Evolutionary conservation across 2,888 invertebrate genomes (phyloP).

Genomic region (Xanthorhoe spadicearia): DNA sequence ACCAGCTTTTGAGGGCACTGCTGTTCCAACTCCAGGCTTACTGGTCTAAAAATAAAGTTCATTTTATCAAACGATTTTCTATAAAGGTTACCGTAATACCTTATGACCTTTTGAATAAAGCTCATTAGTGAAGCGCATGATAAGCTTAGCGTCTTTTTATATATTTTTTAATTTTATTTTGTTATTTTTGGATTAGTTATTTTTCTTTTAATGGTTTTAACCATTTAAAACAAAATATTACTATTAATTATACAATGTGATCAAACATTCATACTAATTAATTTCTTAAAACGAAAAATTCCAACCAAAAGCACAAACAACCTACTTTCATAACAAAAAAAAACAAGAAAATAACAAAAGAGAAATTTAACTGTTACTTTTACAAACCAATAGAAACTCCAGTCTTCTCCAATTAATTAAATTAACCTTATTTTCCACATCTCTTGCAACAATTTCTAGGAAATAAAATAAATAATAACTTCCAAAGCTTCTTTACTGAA

Average conservation of each 20-base stretch:
- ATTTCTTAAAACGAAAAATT: too few species aligned
- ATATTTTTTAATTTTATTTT: neutral
- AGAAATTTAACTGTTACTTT: too few species aligned
- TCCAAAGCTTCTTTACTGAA: neutral
- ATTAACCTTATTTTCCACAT: neutral
- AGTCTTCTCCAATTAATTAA: too few species aligned
- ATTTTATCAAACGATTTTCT: neutral
- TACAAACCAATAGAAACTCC: too few species aligned
- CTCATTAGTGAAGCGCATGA: neutral
- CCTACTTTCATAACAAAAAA: too few species aligned
- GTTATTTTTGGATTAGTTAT: neutral
- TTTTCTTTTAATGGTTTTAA: too few species aligned
- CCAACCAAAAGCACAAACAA: too few species aligned
- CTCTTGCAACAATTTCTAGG: too few species aligned
- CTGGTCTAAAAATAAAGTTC: neutral
- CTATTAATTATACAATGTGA: too few species aligned
- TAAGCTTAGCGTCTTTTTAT: neutral
- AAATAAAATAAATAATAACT: neutral
- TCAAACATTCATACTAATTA: too few species aligned
- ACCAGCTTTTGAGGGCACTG: constrained; percentile 22
- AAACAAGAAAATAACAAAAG: too few species aligned
- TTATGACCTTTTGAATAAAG: neutral
- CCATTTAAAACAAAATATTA: too few species aligned
- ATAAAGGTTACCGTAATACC: neutral
- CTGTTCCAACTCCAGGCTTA: constrained; percentile 11